Evolutionary conservation across 2,113 vertebrate genomes (phyloP), one percentile per base, ranked within the genome.

Genomic region (Numenius arquata): DNA sequence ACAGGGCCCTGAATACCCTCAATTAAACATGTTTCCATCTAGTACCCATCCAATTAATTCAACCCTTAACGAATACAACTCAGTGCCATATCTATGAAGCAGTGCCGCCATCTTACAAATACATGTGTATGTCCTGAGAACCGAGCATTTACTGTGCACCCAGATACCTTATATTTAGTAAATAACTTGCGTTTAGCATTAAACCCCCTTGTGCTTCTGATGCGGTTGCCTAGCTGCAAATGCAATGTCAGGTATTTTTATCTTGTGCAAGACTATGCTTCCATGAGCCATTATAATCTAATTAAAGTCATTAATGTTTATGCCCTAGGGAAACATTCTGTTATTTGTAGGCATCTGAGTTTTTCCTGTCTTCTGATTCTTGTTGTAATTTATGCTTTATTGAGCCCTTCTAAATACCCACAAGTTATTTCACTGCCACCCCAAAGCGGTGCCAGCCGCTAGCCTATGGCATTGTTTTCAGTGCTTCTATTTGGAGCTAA

Each of bases 271-370:
- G 92, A 94, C 87, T 90, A 77, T 43, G 76, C 96, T 95, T 91
- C 94, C 94, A 91, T 15, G 38, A 96, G 93, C 94, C 97, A 96
- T 98, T 97, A 98, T 90, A 94, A 97, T 85, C 93, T 98, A 97
- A 97, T 97, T 97, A 98, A 97, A 98, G 88, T 59, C 95, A 96
- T 95, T 97, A 96, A 97, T 97, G 96, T 96, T 97, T 97, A 93
- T 93, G 95, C 97, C 93, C 95, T 75, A 89, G 97, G 83, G 97
- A 97, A 97, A 97, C 68, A 85, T 78, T 95, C 20, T 79, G 89
- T 96, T 97, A 96, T 96, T 97, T 93, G 96, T 50, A 97, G 65
- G 86, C 95, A 97, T 95, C 80, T 89, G 75, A 96, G 63, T 92
- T 94, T 96, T 97, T 95, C 89, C 68, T 90, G 70, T 85, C 93